A percentile compares a stretch with the other conserved stretches of the same genome.
Evolutionary conservation across 2,888 invertebrate genomes (phyloP).

Genomic region (Nemotelus pantherinus): DNA sequence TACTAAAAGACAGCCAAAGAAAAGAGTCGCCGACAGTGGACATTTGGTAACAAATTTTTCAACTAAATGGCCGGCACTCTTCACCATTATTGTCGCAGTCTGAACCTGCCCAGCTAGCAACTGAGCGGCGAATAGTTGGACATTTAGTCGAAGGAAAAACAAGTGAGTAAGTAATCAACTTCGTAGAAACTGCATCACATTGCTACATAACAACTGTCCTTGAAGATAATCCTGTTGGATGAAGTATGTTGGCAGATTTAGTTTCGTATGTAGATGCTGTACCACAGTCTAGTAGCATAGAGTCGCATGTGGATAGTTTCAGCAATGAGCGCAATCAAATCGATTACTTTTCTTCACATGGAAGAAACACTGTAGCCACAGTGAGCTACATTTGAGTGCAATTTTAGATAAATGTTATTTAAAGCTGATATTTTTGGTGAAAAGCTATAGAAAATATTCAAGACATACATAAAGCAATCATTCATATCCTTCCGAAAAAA

Average conservation of each 20-base stretch:
- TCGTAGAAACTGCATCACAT: background rate
- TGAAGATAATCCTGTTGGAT: constrained; percentile 17
- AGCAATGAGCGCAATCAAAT: background rate
- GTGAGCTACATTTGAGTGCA: background rate
- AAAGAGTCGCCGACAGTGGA: constrained; percentile 31
- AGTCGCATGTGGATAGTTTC: background rate
- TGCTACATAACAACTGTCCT: constrained; percentile 2
- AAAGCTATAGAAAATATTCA: background rate
- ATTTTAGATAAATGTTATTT: no score
- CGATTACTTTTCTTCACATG: background rate
- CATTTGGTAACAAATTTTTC: constrained; percentile 37
- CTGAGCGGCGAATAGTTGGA: background rate
- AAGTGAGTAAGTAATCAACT: constrained; percentile 4
- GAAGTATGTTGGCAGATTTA: background rate
- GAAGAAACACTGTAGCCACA: background rate
- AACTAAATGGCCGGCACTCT: constrained; percentile 35
- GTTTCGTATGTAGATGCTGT: background rate
- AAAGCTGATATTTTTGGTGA: background rate
- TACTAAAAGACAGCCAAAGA: constrained; percentile 18
- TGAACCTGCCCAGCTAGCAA: background rate
- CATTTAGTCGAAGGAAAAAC: no score
- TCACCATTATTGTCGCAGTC: constrained; percentile 6
- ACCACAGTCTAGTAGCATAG: background rate
- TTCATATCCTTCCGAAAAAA: no score
- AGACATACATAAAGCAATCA: no score